Conservation (phyloP, 1,140 invertebrate genomes). For the Macrobrachium rosenbergii region DNA sequence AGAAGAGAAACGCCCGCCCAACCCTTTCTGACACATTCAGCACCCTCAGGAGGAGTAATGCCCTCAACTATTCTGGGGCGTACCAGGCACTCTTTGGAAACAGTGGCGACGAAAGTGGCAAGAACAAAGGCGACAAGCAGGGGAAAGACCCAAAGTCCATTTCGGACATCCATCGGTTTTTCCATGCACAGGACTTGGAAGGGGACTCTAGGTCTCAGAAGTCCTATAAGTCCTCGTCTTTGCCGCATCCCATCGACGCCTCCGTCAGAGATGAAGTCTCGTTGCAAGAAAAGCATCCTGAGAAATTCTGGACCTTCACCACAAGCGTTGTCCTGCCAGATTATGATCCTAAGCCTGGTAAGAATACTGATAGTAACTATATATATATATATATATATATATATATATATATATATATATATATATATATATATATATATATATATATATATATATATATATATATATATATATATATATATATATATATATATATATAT, state of each 20-base stretch:
- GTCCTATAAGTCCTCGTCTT: slow-evolving; percentile 20
- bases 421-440: no score
- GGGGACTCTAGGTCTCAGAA: slow-evolving; percentile 29
- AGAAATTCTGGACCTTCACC: slow-evolving; percentile 59
- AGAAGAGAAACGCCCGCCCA: neutral
- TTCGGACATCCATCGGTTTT: slow-evolving; percentile 28
- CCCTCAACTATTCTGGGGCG: neutral
- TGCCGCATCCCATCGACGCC: slow-evolving; percentile 13
- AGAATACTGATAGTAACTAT: neutral
- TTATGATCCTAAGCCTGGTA: slow-evolving; percentile 26
- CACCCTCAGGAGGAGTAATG: slow-evolving; percentile 40
- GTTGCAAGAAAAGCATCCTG: slow-evolving; percentile 34
- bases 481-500: no score
- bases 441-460: no score
- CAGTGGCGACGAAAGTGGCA: neutral
- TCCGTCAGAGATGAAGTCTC: slow-evolving; percentile 38
- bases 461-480: no score
- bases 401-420: no score
- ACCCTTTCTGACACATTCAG: slow-evolving; percentile 33
- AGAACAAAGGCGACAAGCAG: neutral
- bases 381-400: no score
- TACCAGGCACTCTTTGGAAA: slow-evolving; percentile 34
- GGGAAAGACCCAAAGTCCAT: neutral
- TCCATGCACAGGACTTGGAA: slow-evolving; percentile 22
- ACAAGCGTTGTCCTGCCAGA: slow-evolving; percentile 53